Evolutionary conservation across 1,140 invertebrate genomes (phyloP).

Genomic region (Orussus abietinus): DNA sequence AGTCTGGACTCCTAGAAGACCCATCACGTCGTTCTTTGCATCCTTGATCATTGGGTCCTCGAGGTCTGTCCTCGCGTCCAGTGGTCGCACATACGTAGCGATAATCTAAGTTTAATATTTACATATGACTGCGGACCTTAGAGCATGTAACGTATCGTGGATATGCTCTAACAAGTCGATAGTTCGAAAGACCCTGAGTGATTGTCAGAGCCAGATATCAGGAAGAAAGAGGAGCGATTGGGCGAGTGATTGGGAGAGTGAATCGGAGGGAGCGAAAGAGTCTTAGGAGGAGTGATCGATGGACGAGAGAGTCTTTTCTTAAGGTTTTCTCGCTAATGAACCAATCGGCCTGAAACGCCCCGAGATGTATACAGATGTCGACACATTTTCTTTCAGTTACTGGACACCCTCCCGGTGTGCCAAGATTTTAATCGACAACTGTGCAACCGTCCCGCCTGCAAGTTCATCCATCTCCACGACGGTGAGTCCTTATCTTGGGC

Average conservation of each 20-base stretch:
- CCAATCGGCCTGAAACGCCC: conserved; percentile 16
- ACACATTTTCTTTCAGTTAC: conserved; percentile 81
- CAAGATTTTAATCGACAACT: conserved; percentile 98
- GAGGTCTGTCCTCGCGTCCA: too few relatives aligned
- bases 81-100: conserved; percentile 38
- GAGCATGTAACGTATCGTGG: conserved; percentile 47
- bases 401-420: conserved; percentile 99
- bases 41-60: too few relatives aligned
- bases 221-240: conserved; percentile 15
- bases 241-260: conserved; percentile 12
- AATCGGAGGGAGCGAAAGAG: conserved; percentile 7
- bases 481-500: conserved; percentile 65
- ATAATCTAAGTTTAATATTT: conserved; percentile 48
- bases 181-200: conserved; percentile 31
- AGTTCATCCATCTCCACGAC: conserved; percentile 92
- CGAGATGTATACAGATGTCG: conserved; percentile 35
- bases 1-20: too few relatives aligned
- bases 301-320: conserved; percentile 18
- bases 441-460: conserved; percentile 91
- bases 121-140: conserved; percentile 45
- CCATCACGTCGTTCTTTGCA: too few relatives aligned
- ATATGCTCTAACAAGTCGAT: conserved; percentile 51
- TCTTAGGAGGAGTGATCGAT: conserved; percentile 7
- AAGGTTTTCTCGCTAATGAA: conserved; percentile 16
- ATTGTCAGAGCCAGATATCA: conserved; percentile 3